phyloP scores from a whole-genome alignment of 1,140 invertebrate genomes.

The Ceratitis capitata region DNA sequence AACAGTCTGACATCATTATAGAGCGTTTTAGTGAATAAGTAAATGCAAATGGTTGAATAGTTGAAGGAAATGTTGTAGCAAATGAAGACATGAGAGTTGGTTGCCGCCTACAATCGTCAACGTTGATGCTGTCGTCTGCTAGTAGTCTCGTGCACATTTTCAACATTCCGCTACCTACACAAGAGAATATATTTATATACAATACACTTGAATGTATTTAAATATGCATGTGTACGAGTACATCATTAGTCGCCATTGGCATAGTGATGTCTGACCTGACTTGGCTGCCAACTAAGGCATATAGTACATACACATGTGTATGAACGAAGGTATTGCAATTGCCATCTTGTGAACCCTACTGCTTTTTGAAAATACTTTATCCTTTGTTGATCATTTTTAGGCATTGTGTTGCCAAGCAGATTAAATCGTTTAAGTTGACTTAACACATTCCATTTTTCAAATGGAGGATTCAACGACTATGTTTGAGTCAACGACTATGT shows the following conservation, averaged over 20 bases:
- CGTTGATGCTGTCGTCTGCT: not conserved
- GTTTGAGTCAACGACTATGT: too few relatives aligned
- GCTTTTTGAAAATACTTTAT: too few relatives aligned
- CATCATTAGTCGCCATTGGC: constrained; percentile 10
- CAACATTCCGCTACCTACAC: not conserved
- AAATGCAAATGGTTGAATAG: not conserved
- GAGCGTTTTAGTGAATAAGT: not conserved
- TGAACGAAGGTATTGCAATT: too few relatives aligned
- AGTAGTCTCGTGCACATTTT: not conserved
- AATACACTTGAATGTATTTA: not conserved
- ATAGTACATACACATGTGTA: too few relatives aligned
- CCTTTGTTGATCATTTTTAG: too few relatives aligned
- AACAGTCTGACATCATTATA: not conserved
- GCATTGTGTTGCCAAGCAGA: too few relatives aligned
- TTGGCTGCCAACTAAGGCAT: not conserved
- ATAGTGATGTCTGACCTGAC: not conserved
- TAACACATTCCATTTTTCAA: too few relatives aligned
- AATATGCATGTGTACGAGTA: too few relatives aligned
- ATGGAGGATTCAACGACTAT: too few relatives aligned
- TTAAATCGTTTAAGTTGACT: too few relatives aligned
- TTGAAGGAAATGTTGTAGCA: not conserved
- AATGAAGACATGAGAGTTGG: not conserved
- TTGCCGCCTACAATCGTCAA: not conserved
- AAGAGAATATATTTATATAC: not conserved
- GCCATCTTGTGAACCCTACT: too few relatives aligned